A percentile compares a stretch with the other conserved stretches of the same genome.
Evolutionary conservation across 2,797 vertebrate species (phyloP).

Genomic region (Glossophaga mutica): DNA sequence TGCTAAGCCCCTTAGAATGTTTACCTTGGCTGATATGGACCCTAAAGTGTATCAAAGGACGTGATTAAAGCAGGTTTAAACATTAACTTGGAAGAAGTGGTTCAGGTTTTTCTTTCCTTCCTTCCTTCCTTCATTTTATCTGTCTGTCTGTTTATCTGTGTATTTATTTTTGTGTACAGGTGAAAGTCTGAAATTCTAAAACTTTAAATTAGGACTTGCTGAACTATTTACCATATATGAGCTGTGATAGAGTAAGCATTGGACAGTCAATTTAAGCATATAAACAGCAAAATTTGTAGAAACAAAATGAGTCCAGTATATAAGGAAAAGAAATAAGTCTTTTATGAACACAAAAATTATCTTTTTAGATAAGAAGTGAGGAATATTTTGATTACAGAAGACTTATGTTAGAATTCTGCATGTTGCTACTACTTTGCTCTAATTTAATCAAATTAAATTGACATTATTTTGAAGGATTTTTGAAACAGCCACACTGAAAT

Average conservation of each 20-base stretch:
- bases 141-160: not conserved
- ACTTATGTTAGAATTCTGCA: not conserved
- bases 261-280: not conserved
- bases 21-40: conserved; percentile 84
- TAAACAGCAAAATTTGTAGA: not conserved
- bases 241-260: not conserved
- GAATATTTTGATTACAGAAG: not conserved
- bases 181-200: conserved; percentile 74
- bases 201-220: conserved; percentile 54
- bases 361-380: conserved; percentile 9
- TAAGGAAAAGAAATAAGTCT: conserved; percentile 4
- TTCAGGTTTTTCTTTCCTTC: conserved; percentile 23
- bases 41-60: conserved; percentile 82
- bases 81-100: conserved; percentile 83
- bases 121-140: conserved; percentile 24
- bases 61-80: conserved; percentile 87
- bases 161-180: conserved; percentile 68
- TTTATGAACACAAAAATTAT: not conserved
- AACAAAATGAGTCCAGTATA: not conserved
- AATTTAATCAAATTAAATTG: not conserved
- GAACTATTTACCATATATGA: conserved; percentile 41
- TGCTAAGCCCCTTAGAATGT: conserved; percentile 84
- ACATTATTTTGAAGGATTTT: conserved; percentile 37
- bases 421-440: not conserved
- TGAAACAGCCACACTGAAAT: not conserved